Evolutionary conservation across 2,113 vertebrate genomes (phyloP).

Genomic region (Sula dactylatra): DNA sequence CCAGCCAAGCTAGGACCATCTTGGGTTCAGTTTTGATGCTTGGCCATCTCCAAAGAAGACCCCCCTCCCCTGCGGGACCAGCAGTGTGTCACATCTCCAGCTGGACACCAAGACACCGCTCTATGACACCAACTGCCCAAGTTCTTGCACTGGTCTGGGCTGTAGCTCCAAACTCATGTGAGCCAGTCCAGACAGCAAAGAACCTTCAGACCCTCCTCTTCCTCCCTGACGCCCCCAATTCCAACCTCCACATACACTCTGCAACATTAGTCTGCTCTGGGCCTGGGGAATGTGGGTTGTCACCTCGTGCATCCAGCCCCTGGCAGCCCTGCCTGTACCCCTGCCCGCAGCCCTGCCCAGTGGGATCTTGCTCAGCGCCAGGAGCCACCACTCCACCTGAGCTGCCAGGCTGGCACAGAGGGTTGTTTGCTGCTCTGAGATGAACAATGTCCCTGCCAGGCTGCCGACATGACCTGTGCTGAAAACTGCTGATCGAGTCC

Average conservation of each 20-base stretch:
- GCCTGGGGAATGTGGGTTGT: background rate
- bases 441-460: background rate
- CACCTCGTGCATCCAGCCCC: background rate
- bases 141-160: background rate
- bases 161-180: background rate
- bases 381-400: background rate
- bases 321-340: background rate
- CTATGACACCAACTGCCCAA: background rate
- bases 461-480: background rate
- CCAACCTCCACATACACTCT: accelerated
- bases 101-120: background rate
- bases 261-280: background rate
- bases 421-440: background rate
- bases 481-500: background rate
- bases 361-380: background rate
- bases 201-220: background rate
- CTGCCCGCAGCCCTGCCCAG: background rate
- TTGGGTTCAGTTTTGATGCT: background rate
- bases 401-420: background rate
- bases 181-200: background rate
- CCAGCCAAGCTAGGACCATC: background rate
- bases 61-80: background rate
- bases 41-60: background rate
- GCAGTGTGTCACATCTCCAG: background rate
- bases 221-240: accelerated